Percentiles rank a stretch among this genome's conserved stretches.
phyloP scores from a whole-genome alignment of 1,140 invertebrate genomes.

The Macrotrachela quadricornifera region DNA sequence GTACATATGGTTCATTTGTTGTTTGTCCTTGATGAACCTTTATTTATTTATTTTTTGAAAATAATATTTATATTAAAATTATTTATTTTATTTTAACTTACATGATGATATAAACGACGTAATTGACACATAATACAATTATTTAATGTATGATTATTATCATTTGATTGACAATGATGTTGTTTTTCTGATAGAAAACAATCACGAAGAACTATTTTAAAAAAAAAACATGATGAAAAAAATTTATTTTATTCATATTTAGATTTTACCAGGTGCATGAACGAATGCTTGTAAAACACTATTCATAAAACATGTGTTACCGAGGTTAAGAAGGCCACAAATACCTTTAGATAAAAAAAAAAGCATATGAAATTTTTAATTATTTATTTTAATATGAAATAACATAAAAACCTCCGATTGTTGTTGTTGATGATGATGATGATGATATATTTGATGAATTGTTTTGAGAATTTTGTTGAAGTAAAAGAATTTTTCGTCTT shows the following conservation, averaged over 20 bases:
- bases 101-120: not conserved
- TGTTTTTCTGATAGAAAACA: slow-evolving; percentile 83
- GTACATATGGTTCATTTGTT: slow-evolving; percentile 43
- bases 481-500: slow-evolving; percentile 14
- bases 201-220: slow-evolving; percentile 47
- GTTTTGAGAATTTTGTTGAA: no score
- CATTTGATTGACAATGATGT: slow-evolving; percentile 29
- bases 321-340: slow-evolving; percentile 75
- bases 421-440: not conserved
- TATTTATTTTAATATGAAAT: not conserved
- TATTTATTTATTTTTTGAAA: no score
- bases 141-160: slow-evolving; percentile 28
- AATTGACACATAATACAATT: slow-evolving; percentile 5
- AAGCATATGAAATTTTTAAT: not conserved
- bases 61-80: no score
- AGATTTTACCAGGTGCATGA: slow-evolving; percentile 53
- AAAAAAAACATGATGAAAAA: no score
- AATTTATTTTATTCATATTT: no score
- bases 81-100: no score
- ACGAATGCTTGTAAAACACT: slow-evolving; percentile 83
- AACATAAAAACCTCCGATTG: not conserved
- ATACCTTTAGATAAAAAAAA: slow-evolving; percentile 34
- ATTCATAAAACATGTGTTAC: slow-evolving; percentile 98
- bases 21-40: no score
- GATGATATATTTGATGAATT: not conserved